These are phyloP conservation scores for Microplitis manilae DNA, from an alignment of 2,888 invertebrate species.

Conservation along the genomic window DNA sequence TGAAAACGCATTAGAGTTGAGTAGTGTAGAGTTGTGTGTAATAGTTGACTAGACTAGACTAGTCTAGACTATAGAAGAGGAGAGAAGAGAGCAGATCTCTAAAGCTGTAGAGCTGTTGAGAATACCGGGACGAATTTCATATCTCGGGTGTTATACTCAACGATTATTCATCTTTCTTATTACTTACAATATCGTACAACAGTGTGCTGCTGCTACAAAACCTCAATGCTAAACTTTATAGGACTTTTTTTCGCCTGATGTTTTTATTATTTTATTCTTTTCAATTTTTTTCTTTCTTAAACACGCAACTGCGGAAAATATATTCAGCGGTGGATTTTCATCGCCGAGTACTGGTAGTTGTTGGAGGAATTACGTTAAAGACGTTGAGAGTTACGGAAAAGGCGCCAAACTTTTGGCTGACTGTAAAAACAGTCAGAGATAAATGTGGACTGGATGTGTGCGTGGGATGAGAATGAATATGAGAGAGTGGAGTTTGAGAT, in stretches of 20 bases:
- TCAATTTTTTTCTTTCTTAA: conserved; percentile 21
- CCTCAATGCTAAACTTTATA: conserved; percentile 28
- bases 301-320: conserved; percentile 37
- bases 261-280: conserved; percentile 22
- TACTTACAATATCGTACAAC: conserved; percentile 25
- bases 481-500: background rate
- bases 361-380: background rate
- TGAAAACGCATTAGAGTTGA: conserved; percentile 31
- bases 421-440: conserved; percentile 37
- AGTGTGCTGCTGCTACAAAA: conserved; percentile 19
- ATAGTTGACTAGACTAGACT: background rate
- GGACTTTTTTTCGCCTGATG: background rate
- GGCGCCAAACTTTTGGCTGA: conserved; percentile 40
- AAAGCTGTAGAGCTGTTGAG: too few species aligned
- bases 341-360: background rate
- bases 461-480: background rate
- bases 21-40: background rate
- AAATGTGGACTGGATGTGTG: conserved; percentile 31
- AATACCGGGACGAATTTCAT: background rate
- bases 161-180: conserved; percentile 43
- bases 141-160: background rate
- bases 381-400: conserved; percentile 32
- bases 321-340: conserved; percentile 43
- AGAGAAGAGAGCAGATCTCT: background rate
- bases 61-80: background rate